These are phyloP conservation scores for Steinernema hermaphroditum DNA, from an alignment of 2,888 invertebrate genomes.

Conservation along the genomic window DNA sequence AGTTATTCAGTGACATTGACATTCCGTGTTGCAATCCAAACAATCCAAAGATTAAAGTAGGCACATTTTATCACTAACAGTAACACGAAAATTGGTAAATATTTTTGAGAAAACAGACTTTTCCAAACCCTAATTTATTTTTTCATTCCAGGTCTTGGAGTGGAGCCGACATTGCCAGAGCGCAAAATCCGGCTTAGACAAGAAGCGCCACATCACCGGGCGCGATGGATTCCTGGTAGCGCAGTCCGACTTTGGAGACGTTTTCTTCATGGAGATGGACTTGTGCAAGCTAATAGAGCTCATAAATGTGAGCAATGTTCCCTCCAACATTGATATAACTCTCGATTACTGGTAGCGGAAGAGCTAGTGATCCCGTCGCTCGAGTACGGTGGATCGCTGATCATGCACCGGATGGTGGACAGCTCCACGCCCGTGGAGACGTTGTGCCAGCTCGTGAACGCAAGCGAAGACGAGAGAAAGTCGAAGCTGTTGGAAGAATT, in stretches of 20 bases:
- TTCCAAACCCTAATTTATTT: too few relatives aligned
- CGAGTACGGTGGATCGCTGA: conserved; percentile 3
- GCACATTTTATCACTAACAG: too few relatives aligned
- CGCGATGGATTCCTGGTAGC: conserved; percentile 5
- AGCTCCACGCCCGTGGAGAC: not conserved
- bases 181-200: not conserved
- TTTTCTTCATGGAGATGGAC: not conserved
- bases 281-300: not conserved
- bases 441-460: not conserved
- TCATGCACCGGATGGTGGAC: not conserved
- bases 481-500: too few relatives aligned
- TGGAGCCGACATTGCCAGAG: not conserved
- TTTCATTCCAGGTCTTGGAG: not conserved
- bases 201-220: not conserved
- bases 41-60: too few relatives aligned
- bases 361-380: not conserved
- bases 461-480: not conserved
- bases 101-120: too few relatives aligned
- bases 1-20: too few relatives aligned
- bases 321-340: too few relatives aligned
- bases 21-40: too few relatives aligned
- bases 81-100: too few relatives aligned
- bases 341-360: not conserved
- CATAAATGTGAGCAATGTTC: not conserved
- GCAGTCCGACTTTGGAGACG: not conserved